phyloP scores from a whole-genome alignment of 2,888 invertebrate genomes.

The Scaeva pyrastri region DNA sequence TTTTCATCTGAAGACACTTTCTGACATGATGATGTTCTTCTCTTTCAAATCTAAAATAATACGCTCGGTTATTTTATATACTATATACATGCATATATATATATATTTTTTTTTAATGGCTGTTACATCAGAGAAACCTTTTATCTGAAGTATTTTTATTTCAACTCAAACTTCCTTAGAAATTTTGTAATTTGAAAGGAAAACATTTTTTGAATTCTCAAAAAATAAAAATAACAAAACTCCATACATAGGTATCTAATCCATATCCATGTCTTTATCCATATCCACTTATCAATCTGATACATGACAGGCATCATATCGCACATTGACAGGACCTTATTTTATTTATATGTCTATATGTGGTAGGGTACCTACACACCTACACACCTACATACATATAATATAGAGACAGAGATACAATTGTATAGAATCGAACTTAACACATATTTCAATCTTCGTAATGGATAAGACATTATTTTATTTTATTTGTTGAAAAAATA shows the following conservation, averaged over 20 bases:
- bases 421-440: constrained; percentile 16
- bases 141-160: background rate
- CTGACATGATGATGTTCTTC: background rate
- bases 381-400: no score
- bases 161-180: background rate
- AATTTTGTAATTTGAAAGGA: background rate
- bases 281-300: constrained; percentile 34
- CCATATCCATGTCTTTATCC: constrained; percentile 25
- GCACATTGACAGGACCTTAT: constrained; percentile 25
- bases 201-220: constrained; percentile 6
- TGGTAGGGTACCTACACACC: background rate
- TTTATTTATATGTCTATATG: background rate
- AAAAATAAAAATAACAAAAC: constrained; percentile 32
- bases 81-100: no score
- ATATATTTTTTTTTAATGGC: no score
- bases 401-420: background rate
- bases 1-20: background rate
- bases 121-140: background rate
- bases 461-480: constrained; percentile 22
- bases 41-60: background rate
- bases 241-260: background rate
- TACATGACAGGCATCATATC: constrained; percentile 27
- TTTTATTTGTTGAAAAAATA: constrained; percentile 5
- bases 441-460: constrained; percentile 33
- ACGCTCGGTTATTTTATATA: no score